These are phyloP conservation scores for Chelonus insularis DNA, from an alignment of 1,140 invertebrate species.

Conservation along the genomic window DNA sequence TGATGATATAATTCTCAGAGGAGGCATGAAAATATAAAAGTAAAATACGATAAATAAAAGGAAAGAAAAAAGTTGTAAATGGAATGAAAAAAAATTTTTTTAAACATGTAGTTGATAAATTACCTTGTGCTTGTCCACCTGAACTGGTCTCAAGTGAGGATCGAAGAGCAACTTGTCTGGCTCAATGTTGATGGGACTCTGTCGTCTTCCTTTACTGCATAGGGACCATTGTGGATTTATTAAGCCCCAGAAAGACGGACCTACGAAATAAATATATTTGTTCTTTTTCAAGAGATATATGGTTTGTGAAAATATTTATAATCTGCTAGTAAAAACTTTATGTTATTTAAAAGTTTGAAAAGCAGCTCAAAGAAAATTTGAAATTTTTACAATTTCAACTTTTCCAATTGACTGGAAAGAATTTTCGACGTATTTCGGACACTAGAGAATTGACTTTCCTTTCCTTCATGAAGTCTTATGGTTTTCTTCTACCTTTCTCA, in stretches of 20 bases:
- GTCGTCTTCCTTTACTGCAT: constrained; percentile 89
- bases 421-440: not conserved
- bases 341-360: constrained; percentile 13
- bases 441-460: not conserved
- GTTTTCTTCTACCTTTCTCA: not conserved
- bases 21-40: too few relatives aligned
- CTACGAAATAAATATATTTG: constrained; percentile 62
- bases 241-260: constrained; percentile 94
- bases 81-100: not conserved
- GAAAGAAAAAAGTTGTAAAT: too few relatives aligned
- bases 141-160: constrained; percentile 83
- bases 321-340: constrained; percentile 9
- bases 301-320: constrained; percentile 1
- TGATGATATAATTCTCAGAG: too few relatives aligned
- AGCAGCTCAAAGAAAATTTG: constrained; percentile 34
- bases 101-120: constrained; percentile 32
- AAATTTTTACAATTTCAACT: constrained; percentile 51
- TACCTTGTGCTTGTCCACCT: constrained; percentile 91
- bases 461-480: not conserved
- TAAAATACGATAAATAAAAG: too few relatives aligned
- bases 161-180: constrained; percentile 91
- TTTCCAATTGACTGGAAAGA: constrained; percentile 32
- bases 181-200: constrained; percentile 95
- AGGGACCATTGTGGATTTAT: constrained; percentile 96
- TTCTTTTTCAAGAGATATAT: not conserved